Base-by-base conservation (phyloP, 1,140 invertebrate species). In the Drosophila pallidifrons region DNA sequence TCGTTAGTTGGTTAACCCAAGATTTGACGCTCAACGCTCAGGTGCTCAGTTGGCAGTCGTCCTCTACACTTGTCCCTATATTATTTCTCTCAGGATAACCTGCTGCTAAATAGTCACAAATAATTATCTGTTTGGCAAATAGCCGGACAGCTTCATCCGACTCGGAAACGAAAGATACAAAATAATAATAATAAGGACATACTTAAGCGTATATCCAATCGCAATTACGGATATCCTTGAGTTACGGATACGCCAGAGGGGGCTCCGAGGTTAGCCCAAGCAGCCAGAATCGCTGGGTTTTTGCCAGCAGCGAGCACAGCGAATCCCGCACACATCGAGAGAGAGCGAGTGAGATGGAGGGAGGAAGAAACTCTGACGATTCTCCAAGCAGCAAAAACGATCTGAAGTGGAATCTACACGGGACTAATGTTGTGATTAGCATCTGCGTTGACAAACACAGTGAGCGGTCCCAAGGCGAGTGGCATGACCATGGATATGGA, bases 371-470 rank as follows among this genome's bases (percentile, higher is more conserved):
- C 38, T 41, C 8, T 3, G 41, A 43, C n/a, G 41, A 13, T 43
- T 65, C 15, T 20, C 41, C 10, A 55, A 2, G 13, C 38, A 52
- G 51, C 41, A 13, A 3, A 43, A 13, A 5, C n/a, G 35, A 55
- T 73, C 77, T 89, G 81, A 89, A 89, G 85, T 89, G 78, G 83
- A 80, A 82, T 71, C 81, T 77, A 66, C 76, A 72, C 77, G 66
- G 69, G 67, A 78, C 90, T 91, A 91, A 91, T 91, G 91, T 88
- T 85, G 91, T 92, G 91, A 91, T 92, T 92, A 92, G 91, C 91
- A 92, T 92, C 91, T 92, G 91, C 91, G 91, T 92, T 92, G 91
- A 92, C 91, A 92, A 92, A 91, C 81, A 51, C 91, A 92, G 91
- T 75, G 38, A 87, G 91, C 41, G 82, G 81, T 88, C 78, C 75